phyloP scores from a whole-genome alignment of 2,113 vertebrate species.

The Shinisaurus crocodilurus region DNA sequence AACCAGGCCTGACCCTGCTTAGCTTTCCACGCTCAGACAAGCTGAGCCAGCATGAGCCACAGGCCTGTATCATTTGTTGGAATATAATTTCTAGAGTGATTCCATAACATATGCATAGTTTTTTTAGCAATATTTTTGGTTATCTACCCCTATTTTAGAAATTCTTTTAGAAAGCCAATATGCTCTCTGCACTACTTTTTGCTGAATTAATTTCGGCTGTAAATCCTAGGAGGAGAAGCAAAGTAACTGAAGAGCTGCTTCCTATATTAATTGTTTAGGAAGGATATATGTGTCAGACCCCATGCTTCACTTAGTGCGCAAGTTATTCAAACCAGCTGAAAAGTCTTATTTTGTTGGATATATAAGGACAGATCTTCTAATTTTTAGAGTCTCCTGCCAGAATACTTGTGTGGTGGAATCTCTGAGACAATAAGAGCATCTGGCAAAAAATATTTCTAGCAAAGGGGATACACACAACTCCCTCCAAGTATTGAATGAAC shows the following conservation, averaged over 20 bases:
- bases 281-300: neutral
- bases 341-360: neutral
- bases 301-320: no score
- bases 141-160: neutral
- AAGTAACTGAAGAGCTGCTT: neutral
- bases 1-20: no score
- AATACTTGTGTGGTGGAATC: neutral
- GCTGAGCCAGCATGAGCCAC: no score
- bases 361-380: neutral
- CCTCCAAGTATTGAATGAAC: no score
- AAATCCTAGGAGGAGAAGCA: neutral
- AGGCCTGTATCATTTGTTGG: no score
- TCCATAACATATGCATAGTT: neutral
- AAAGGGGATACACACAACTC: no score
- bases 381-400: neutral
- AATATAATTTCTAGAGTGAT: neutral
- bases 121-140: neutral
- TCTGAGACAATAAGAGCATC: neutral
- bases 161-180: neutral
- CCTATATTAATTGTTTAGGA: neutral
- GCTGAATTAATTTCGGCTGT: neutral
- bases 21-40: no score
- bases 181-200: neutral
- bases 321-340: neutral
- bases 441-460: neutral